phyloP scores from a whole-genome alignment of 2,113 vertebrate genomes.

The Phasianus colchicus region DNA sequence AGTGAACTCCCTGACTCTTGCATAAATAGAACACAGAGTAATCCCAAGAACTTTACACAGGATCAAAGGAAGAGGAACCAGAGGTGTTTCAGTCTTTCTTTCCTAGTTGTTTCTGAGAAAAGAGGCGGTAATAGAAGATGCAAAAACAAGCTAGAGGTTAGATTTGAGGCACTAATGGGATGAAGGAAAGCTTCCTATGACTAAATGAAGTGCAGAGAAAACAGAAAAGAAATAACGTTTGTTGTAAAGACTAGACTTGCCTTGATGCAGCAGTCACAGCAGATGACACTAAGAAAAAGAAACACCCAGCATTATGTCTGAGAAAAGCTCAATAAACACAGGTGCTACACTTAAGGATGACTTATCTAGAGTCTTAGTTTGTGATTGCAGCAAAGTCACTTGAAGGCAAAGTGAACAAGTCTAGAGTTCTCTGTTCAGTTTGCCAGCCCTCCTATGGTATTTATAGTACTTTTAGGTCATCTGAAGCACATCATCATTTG shows the following conservation, averaged over 20 bases:
- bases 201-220: neutral
- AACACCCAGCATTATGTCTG: neutral
- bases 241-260: constrained; percentile 44
- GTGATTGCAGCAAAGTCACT: neutral
- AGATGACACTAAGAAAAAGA: constrained; percentile 58
- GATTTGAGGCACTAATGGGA: neutral
- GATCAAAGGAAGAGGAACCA: neutral
- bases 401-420: neutral
- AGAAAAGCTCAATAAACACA: neutral
- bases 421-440: neutral
- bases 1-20: constrained; percentile 45
- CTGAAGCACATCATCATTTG: neutral
- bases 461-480: neutral
- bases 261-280: constrained; percentile 70
- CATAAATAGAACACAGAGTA: constrained; percentile 21
- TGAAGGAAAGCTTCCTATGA: neutral
- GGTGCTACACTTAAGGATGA: neutral
- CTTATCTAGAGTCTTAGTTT: neutral
- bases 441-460: neutral
- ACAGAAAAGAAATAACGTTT: neutral
- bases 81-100: neutral
- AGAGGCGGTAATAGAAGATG: no score
- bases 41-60: constrained; percentile 26
- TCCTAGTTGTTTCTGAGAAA: neutral
- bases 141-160: neutral